A percentile compares a stretch with the other conserved stretches of the same genome.
phyloP scores from a whole-genome alignment of 2,797 vertebrate genomes.

The Diplodus sargus region DNA sequence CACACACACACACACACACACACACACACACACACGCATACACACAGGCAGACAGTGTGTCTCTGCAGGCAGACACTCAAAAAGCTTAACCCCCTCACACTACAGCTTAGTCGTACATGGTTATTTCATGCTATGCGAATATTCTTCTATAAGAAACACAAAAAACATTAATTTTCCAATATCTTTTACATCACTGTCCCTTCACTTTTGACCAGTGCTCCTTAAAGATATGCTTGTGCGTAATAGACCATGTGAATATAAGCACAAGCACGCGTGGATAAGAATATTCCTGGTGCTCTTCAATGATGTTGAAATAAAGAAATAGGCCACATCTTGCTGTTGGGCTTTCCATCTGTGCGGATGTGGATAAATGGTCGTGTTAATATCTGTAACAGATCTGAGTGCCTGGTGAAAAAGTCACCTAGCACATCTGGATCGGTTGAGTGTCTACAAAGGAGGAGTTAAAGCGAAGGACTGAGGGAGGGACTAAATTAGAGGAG shows the following conservation, averaged over 20 bases:
- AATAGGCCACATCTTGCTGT: slow-evolving; percentile 1
- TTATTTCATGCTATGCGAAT: background rate
- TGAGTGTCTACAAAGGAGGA: slow-evolving; percentile 36
- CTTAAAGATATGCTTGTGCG: background rate
- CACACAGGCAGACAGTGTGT: slow-evolving; percentile 19
- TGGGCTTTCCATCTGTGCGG: slow-evolving; percentile 3
- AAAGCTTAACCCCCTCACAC: slow-evolving; percentile 19
- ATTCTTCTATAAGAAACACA: background rate
- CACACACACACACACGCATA: slow-evolving; percentile 33
- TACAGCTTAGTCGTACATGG: background rate
- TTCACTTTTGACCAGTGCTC: slow-evolving; percentile 5
- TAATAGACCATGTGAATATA: slow-evolving; percentile 18
- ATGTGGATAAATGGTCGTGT: slow-evolving; percentile 2
- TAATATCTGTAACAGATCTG: slow-evolving; percentile 24
- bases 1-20: slow-evolving; percentile 8
- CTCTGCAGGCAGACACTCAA: slow-evolving; percentile 23
- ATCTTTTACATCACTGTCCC: background rate
- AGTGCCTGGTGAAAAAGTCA: slow-evolving; percentile 24
- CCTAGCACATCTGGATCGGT: slow-evolving; percentile 54
- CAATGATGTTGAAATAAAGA: background rate
- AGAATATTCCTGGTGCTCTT: background rate
- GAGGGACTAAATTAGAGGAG: slow-evolving; percentile 58
- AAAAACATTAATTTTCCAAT: background rate
- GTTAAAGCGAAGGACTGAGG: slow-evolving; percentile 37
- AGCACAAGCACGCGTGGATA: slow-evolving; percentile 4